Evolutionary conservation across 2,797 vertebrate species (phyloP).

Genomic region (Simalia tracyae): DNA sequence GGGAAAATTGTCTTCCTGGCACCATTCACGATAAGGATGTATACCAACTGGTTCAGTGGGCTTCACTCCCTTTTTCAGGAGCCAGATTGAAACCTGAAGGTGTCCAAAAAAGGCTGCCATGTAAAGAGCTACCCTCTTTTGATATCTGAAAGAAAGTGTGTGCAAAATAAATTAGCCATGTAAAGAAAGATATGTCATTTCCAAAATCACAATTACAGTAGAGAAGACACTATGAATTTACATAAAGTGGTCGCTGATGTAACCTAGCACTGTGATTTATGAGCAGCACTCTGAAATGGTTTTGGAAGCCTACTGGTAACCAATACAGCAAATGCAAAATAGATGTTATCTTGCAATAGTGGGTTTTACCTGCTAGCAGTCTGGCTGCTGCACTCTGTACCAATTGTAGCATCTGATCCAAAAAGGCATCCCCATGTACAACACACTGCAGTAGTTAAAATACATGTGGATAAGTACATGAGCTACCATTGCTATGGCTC

Average conservation of each 20-base stretch:
- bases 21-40: conserved; percentile 78
- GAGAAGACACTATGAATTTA: not conserved
- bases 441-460: too few species aligned
- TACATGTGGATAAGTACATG: too few species aligned
- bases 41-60: conserved; percentile 74
- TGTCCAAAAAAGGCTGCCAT: conserved; percentile 75
- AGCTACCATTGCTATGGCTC: too few species aligned
- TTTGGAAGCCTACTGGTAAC: not conserved
- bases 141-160: conserved; percentile 68
- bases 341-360: not conserved
- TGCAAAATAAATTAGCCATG: conserved; percentile 7
- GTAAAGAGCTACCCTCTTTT: conserved; percentile 79
- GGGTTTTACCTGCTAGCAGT: too few species aligned
- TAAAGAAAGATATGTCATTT: not conserved
- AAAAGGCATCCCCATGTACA: too few species aligned
- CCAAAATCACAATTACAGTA: not conserved
- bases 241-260: not conserved
- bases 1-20: conserved; percentile 71
- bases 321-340: not conserved
- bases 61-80: conserved; percentile 67
- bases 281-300: not conserved
- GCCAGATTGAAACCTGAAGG: conserved; percentile 76
- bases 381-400: too few species aligned
- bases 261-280: not conserved
- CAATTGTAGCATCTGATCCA: too few species aligned